phyloP scores from a whole-genome alignment of 2,797 vertebrate genomes.

The Prunella strophiata region DNA sequence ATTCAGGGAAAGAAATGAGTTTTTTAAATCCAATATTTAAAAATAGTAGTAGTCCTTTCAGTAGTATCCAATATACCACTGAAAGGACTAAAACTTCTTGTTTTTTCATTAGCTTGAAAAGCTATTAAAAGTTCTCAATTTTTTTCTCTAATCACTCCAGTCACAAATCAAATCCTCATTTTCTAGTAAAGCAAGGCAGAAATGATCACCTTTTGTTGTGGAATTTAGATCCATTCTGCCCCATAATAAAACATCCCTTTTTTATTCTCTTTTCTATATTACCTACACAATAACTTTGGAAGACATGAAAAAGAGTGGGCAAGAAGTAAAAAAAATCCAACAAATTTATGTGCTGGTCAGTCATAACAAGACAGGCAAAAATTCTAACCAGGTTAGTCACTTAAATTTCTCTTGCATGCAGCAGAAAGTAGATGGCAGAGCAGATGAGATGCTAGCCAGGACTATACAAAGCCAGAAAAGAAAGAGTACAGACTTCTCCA shows the following conservation, averaged over 20 bases:
- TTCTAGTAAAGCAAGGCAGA: not conserved
- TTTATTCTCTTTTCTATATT: not conserved
- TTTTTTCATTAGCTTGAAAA: not conserved
- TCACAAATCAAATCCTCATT: not conserved
- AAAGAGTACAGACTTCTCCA: too few relatives aligned
- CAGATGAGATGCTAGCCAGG: not conserved
- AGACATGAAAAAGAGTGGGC: not conserved
- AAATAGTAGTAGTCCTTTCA: not conserved
- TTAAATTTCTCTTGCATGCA: not conserved
- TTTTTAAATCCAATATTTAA: not conserved
- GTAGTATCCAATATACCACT: not conserved
- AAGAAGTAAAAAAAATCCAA: not conserved
- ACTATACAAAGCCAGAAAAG: not conserved
- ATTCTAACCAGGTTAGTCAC: not conserved
- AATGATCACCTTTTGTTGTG: not conserved
- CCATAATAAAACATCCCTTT: not conserved
- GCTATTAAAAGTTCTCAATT: not conserved
- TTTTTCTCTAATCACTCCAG: not conserved
- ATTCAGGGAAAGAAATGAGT: not conserved
- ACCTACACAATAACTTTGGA: not conserved
- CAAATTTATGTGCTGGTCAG: not conserved
- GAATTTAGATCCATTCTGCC: not conserved
- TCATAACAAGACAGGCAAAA: not conserved
- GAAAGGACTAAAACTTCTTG: not conserved
- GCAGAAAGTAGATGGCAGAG: not conserved